These are phyloP conservation scores for Didymodactylos carnosus DNA, from an alignment of 2,888 invertebrate genomes.

Conservation along the genomic window DNA sequence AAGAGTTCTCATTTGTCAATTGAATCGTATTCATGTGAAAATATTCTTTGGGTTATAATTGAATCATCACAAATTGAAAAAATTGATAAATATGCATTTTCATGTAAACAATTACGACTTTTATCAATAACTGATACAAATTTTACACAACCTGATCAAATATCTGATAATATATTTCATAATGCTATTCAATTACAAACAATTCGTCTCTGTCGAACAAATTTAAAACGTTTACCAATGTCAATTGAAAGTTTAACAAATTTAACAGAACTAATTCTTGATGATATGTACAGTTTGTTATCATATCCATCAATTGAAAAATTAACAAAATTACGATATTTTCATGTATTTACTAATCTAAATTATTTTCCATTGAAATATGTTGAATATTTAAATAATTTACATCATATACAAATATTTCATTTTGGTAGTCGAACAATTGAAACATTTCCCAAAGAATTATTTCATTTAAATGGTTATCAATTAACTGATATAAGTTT, in stretches of 20 bases:
- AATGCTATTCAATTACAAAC: not conserved
- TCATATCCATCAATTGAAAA: not conserved
- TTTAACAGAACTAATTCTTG: not conserved
- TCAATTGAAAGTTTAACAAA: not conserved
- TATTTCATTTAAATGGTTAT: slow-evolving; percentile 1
- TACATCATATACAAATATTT: not conserved
- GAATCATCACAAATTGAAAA: not conserved
- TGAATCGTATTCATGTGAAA: not conserved
- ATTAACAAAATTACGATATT: not conserved
- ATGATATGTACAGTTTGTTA: not conserved
- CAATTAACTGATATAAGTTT: not conserved
- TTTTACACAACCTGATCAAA: not conserved
- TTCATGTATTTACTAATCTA: not conserved
- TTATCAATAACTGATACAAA: not conserved
- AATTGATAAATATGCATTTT: not conserved
- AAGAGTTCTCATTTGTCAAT: not conserved
- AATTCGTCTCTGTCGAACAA: not conserved
- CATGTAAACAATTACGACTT: not conserved
- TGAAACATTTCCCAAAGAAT: not conserved
- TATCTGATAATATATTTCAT: not conserved
- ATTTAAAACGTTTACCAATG: not conserved
- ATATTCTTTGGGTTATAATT: not conserved
- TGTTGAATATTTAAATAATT: not conserved
- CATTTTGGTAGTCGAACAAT: not conserved
- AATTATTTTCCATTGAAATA: not conserved